These are phyloP conservation scores for Tragopan temminckii DNA, from an alignment of 2,797 vertebrate genomes.

Conservation along the genomic window DNA sequence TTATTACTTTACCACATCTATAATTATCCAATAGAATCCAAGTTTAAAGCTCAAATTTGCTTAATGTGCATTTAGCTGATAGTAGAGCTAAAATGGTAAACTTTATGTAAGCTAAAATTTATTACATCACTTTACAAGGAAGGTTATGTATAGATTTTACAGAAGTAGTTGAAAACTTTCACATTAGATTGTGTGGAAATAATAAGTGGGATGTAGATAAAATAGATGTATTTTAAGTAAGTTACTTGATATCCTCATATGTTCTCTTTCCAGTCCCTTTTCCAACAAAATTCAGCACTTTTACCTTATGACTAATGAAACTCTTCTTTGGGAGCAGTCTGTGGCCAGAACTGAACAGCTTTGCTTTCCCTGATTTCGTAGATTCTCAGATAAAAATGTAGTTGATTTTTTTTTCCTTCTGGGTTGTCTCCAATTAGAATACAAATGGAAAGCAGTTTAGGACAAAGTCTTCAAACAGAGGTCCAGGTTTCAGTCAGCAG, in stretches of 20 bases:
- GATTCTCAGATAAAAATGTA: slow-evolving; percentile 24
- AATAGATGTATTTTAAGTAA: slow-evolving; percentile 24
- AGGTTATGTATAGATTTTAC: background rate
- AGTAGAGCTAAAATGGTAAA: background rate
- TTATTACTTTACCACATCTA: background rate
- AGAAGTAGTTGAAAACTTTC: background rate
- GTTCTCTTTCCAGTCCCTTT: background rate
- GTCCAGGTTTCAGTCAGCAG: slow-evolving; percentile 44
- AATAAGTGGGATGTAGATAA: background rate
- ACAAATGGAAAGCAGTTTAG: slow-evolving; percentile 36
- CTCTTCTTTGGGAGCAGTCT: slow-evolving; percentile 5
- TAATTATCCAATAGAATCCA: background rate
- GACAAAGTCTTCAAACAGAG: slow-evolving; percentile 62
- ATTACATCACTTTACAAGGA: background rate
- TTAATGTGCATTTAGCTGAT: background rate
- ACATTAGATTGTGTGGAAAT: background rate
- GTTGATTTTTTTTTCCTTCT: background rate
- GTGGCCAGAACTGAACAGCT: background rate
- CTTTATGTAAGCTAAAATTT: background rate
- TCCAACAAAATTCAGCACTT: slow-evolving; percentile 28
- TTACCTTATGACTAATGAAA: slow-evolving; percentile 4
- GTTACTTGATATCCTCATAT: background rate
- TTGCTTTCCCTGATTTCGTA: background rate
- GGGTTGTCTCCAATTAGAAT: slow-evolving; percentile 35
- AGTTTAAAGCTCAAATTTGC: background rate